These are phyloP conservation scores for Portunus trituberculatus DNA, from an alignment of 1,140 invertebrate species.

Conservation along the genomic window DNA sequence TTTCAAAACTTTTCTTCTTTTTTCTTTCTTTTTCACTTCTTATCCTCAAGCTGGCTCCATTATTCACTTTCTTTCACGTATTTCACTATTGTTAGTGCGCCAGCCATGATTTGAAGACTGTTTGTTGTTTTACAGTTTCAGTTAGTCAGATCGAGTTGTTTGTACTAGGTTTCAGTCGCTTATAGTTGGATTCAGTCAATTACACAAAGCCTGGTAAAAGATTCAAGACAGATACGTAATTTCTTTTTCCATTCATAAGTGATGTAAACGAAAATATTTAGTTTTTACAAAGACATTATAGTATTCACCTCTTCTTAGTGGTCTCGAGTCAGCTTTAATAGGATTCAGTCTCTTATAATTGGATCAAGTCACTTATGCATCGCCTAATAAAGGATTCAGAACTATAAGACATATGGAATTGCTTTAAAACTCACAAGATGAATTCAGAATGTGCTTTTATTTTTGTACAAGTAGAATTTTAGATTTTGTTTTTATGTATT, in stretches of 20 bases:
- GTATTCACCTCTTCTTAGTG: too few species aligned
- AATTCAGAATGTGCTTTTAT: too few species aligned
- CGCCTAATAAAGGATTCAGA: neutral
- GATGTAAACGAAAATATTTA: too few species aligned
- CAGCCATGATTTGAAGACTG: neutral
- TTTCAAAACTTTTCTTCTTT: neutral
- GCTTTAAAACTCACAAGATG: neutral
- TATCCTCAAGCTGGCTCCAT: neutral
- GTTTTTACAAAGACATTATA: too few species aligned
- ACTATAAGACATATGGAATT: neutral
- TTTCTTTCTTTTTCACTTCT: neutral
- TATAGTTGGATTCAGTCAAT: too few species aligned
- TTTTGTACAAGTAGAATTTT: too few species aligned
- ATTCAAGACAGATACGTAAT: neutral
- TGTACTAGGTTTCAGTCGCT: too few species aligned
- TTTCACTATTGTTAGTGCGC: too few species aligned
- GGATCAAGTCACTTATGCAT: neutral
- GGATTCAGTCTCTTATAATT: neutral
- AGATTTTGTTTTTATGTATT: too few species aligned
- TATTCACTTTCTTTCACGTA: too few species aligned
- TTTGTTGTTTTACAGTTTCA: neutral
- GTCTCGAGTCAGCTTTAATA: too few species aligned
- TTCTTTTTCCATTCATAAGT: neutral
- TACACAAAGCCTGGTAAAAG: neutral
- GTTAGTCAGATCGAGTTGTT: neutral